A percentile compares a stretch with the other conserved stretches of the same genome.
These are phyloP conservation scores for Silurus glanis DNA, from an alignment of 2,113 vertebrate genomes.

Conservation along the genomic window DNA sequence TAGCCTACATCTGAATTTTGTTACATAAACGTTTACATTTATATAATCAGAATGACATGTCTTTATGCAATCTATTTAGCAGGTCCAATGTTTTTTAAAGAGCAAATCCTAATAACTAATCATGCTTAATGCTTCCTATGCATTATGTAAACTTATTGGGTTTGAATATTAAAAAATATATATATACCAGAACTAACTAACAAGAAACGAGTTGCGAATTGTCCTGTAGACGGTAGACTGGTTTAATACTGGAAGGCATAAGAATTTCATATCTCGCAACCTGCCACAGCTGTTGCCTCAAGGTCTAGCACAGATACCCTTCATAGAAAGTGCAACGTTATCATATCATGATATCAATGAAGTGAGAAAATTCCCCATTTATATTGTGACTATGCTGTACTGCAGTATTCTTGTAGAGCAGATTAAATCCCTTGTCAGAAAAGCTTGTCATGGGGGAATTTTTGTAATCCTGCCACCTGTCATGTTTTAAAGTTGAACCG, in stretches of 20 bases:
- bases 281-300: constrained; percentile 3
- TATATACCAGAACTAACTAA: not conserved
- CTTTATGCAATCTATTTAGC: not conserved
- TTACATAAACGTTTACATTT: not conserved
- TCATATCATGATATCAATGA: not conserved
- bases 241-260: not conserved
- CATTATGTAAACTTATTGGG: not conserved
- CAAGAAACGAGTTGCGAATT: not conserved
- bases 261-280: constrained; percentile 2
- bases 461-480: constrained; percentile 30
- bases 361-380: not conserved
- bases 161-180: not conserved
- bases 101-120: not conserved
- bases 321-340: not conserved
- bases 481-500: not conserved
- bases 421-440: constrained; percentile 19
- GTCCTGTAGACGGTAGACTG: not conserved
- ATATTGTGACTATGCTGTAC: not conserved
- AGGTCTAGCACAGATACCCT: not conserved
- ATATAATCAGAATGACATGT: not conserved
- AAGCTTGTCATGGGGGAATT: constrained; percentile 12
- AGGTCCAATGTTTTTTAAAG: not conserved
- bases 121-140: not conserved
- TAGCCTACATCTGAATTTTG: constrained; percentile 5
- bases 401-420: not conserved